Conservation (phyloP, 2,113 vertebrate species). For the Rhinoderma darwinii region DNA sequence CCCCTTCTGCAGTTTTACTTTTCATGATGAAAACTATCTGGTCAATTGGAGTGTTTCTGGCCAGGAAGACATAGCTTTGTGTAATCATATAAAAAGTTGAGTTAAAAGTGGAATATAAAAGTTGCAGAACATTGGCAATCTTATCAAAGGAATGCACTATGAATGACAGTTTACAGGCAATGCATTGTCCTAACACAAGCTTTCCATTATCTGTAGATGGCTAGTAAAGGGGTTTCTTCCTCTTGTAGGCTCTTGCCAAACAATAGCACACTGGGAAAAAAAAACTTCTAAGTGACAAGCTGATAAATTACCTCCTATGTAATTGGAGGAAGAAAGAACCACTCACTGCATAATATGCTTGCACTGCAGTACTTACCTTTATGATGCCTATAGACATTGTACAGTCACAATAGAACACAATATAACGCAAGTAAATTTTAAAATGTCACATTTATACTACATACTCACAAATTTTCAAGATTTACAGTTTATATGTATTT, state of each 20-base stretch:
- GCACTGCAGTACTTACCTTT: background rate
- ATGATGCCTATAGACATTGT: background rate
- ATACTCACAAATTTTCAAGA: too few species aligned
- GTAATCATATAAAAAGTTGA: slow-evolving; percentile 13
- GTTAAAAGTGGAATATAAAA: slow-evolving; percentile 35
- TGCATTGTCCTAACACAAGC: slow-evolving; percentile 45
- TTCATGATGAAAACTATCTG: slow-evolving; percentile 38
- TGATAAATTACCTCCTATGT: slow-evolving; percentile 47
- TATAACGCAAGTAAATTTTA: background rate
- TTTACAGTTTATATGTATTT: too few species aligned
- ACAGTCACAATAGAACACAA: background rate
- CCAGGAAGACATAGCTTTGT: slow-evolving; percentile 23
- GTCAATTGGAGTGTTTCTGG: slow-evolving; percentile 33
- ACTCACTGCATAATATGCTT: slow-evolving; percentile 9
- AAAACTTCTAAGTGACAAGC: slow-evolving; percentile 39
- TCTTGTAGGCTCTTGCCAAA: slow-evolving; percentile 33
- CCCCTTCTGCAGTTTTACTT: slow-evolving; percentile 39
- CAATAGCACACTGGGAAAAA: slow-evolving; percentile 46
- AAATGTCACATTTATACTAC: background rate
- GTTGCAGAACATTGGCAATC: slow-evolving; percentile 42
- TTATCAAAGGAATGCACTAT: slow-evolving; percentile 42
- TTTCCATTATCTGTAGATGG: slow-evolving; percentile 39
- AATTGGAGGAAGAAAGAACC: slow-evolving; percentile 32
- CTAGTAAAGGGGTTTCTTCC: slow-evolving; percentile 29
- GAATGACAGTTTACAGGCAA: slow-evolving; percentile 44